A percentile compares a stretch with the other conserved stretches of the same genome.
Evolutionary conservation across 2,888 invertebrate genomes (phyloP).

Genomic region (Drosophila rellima): DNA sequence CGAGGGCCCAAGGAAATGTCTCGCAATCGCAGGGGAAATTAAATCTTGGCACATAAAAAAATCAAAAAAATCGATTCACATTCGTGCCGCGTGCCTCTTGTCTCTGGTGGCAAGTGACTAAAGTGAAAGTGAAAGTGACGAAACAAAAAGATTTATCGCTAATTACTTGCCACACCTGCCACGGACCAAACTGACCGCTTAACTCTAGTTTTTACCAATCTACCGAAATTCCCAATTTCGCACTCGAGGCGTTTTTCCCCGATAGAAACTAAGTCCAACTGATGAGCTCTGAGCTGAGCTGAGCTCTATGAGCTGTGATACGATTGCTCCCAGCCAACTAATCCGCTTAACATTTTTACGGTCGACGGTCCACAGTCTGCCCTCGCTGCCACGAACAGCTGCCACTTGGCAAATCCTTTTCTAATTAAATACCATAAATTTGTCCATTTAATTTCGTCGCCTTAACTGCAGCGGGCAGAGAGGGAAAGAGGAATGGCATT

Average conservation of each 20-base stretch:
- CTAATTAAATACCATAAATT: slow-evolving; percentile 65
- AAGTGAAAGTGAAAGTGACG: slow-evolving; percentile 51
- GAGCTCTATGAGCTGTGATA: slow-evolving; percentile 20
- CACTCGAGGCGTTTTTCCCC: background rate
- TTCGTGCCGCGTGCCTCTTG: slow-evolving; percentile 27
- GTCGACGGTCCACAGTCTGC: slow-evolving; percentile 27
- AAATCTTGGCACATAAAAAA: slow-evolving; percentile 37
- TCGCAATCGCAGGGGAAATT: slow-evolving; percentile 68
- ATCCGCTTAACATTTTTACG: slow-evolving; percentile 46
- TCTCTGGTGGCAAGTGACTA: slow-evolving; percentile 2
- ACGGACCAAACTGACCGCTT: slow-evolving; percentile 19
- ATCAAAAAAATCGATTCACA: slow-evolving; percentile 32
- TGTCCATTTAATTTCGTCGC: slow-evolving; percentile 35
- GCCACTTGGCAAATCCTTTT: slow-evolving; percentile 61
- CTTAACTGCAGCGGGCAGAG: slow-evolving; percentile 9
- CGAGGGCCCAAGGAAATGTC: slow-evolving; percentile 48
- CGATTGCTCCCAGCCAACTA: slow-evolving; percentile 16
- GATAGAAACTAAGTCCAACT: slow-evolving; percentile 5
- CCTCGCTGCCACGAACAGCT: slow-evolving; percentile 33
- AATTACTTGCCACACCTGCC: slow-evolving; percentile 35
- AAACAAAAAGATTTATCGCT: slow-evolving; percentile 30
- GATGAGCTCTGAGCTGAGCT: slow-evolving; percentile 39
- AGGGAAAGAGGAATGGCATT: slow-evolving; percentile 56
- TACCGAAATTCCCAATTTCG: background rate
- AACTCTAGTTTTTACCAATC: background rate